Evolutionary conservation across 2,113 vertebrate genomes (phyloP), one percentile per base, ranked within the genome.

Genomic region (Rhipidura dahli): DNA sequence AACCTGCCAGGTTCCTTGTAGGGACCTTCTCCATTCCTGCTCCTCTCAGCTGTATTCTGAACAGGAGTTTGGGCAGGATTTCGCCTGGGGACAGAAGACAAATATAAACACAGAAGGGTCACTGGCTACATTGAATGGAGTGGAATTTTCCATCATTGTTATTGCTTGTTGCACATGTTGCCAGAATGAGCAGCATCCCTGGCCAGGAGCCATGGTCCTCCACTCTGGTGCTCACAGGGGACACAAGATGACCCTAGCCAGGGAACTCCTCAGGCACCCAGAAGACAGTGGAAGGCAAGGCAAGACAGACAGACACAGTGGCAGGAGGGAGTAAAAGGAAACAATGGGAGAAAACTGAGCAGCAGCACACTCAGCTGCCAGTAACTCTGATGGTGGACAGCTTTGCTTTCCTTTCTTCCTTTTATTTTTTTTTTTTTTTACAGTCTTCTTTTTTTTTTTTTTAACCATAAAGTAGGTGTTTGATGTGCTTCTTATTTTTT

Each of bases 61-160:
- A 53, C 2, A 3, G 70, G 56, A 51, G 33, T 84, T 73, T 31
- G 39, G 47, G 35, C 39, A 68, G 56, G 19, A 37, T 91, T 92
- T 92, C 92, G 77, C 91, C 51, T 44, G 26, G 33, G 76, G 86
- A 40, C 24, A 81, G 69, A 50, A 68, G 49, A 44, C 10, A 20
- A 72, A 72, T 72, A 61, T 49, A 79, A 80, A 76, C 42, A 20
- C 16, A 59, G 51, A 42, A 50, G 21, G 59, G 40, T 45, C 76
- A 63, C 35, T 73, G 54, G 76, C 47, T 78, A 5, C 60, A 84
- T 39, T 17, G 81, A 59, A 56, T 7, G 1, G 10, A 71, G 35
- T 78, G 87, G 93, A 97, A 89, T 89, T 95, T 95, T 94, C 88
- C 86, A 82, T 40, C 19, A 11, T 15, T 71, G 44, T 50, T 60